Conservation (phyloP, 2,113 vertebrate genomes). For the Strigops habroptila region DNA sequence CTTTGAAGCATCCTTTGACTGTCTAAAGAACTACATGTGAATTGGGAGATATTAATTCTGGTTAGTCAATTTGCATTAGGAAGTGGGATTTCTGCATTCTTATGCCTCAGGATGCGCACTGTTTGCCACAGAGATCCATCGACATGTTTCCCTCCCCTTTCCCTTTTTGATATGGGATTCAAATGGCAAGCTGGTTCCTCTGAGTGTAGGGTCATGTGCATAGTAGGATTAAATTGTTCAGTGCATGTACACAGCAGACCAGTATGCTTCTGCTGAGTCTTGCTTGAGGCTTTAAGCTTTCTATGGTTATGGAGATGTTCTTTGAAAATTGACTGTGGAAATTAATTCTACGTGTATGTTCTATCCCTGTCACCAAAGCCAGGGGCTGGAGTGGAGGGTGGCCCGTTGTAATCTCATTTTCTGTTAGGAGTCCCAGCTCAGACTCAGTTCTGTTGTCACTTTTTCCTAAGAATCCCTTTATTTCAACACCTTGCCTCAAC, state of each 20-base stretch:
- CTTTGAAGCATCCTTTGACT: neutral
- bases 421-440: neutral
- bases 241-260: neutral
- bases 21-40: neutral
- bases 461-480: neutral
- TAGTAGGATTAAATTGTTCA: neutral
- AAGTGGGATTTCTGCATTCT: neutral
- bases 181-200: neutral
- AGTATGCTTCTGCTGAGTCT: neutral
- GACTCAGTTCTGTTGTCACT: neutral
- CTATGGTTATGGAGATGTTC: neutral
- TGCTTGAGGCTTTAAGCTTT: neutral
- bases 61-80: neutral
- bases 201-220: neutral
- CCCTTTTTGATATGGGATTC: neutral
- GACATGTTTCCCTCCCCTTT: neutral
- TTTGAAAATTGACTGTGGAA: slow-evolving; percentile 12
- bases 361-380: neutral
- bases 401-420: neutral
- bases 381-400: neutral
- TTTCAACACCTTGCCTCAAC: neutral
- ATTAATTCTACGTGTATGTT: neutral
- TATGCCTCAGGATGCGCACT: neutral
- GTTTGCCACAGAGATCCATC: neutral
- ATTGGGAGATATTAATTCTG: neutral